These are phyloP conservation scores for Apodemus speciosus DNA, from an alignment of 2,113 vertebrate genomes.

Conservation along the genomic window DNA sequence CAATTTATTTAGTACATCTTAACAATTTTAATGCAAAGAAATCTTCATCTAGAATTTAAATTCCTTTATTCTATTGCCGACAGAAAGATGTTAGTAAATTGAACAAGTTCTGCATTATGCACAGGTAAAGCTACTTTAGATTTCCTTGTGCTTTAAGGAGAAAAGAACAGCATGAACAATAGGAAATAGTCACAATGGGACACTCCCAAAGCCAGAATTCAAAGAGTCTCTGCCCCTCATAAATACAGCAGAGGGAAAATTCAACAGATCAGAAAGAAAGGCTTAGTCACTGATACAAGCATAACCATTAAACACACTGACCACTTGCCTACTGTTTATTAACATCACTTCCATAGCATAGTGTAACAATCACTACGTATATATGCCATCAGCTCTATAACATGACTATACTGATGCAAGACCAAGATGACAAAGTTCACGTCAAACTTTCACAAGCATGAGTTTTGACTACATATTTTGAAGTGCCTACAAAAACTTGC, in stretches of 20 bases:
- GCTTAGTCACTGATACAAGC: not conserved
- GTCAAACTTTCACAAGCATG: not conserved
- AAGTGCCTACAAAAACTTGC: not conserved
- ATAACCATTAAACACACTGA: not conserved
- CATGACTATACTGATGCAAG: not conserved
- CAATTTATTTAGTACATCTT: conserved; percentile 12
- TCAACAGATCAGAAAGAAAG: not conserved
- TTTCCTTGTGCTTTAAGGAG: not conserved
- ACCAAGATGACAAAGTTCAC: not conserved
- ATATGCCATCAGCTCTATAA: too few species aligned
- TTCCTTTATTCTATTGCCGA: not conserved
- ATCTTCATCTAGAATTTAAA: conserved; percentile 43
- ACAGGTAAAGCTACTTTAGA: not conserved
- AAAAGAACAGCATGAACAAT: not conserved
- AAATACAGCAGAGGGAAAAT: not conserved
- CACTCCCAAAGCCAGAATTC: not conserved
- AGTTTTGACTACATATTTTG: not conserved
- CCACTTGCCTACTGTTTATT: not conserved
- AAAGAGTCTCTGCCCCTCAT: not conserved
- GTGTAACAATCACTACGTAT: not conserved
- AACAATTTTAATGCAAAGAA: conserved; percentile 13
- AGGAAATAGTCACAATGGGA: not conserved
- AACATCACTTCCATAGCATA: not conserved
- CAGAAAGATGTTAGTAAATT: not conserved
- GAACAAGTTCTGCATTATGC: conserved; percentile 3